Conservation (phyloP, 35 echinoderm and acorn worm species). For the Ophioderma brevispina region DNA sequence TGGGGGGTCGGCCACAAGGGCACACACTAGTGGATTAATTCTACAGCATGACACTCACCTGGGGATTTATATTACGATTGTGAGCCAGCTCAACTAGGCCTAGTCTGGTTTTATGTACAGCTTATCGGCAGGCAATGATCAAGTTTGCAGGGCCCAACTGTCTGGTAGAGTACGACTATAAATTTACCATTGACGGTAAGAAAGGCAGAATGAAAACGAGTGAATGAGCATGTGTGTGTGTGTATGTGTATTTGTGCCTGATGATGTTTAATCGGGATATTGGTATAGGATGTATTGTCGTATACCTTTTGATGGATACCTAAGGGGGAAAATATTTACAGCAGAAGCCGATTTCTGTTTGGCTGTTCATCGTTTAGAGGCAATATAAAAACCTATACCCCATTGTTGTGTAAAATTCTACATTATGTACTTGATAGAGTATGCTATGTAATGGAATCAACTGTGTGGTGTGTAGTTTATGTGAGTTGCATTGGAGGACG, state of each 20-base stretch:
- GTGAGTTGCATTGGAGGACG: too few species aligned
- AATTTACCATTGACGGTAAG: slow-evolving; percentile 71
- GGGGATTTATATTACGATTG: slow-evolving; percentile 2
- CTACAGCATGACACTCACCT: background rate
- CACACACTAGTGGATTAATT: background rate
- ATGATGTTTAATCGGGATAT: background rate
- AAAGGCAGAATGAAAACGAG: background rate
- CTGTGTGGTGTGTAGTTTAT: too few species aligned
- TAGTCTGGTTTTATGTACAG: slow-evolving; percentile 46
- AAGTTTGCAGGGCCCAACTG: slow-evolving; percentile 56
- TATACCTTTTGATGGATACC: background rate
- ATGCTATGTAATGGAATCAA: too few species aligned
- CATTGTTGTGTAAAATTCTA: background rate
- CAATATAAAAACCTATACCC: background rate
- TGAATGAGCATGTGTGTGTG: slow-evolving; percentile 15
- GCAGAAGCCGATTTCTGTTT: background rate
- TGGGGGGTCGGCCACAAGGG: background rate
- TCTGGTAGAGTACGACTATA: slow-evolving; percentile 58
- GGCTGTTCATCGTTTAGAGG: background rate
- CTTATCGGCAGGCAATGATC: slow-evolving; percentile 42
- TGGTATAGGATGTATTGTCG: too few species aligned
- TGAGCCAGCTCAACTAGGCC: background rate
- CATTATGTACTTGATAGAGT: background rate
- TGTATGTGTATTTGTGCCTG: background rate
- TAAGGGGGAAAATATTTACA: background rate